phyloP scores from a whole-genome alignment of 2,888 invertebrate species.

The Diadromus collaris region DNA sequence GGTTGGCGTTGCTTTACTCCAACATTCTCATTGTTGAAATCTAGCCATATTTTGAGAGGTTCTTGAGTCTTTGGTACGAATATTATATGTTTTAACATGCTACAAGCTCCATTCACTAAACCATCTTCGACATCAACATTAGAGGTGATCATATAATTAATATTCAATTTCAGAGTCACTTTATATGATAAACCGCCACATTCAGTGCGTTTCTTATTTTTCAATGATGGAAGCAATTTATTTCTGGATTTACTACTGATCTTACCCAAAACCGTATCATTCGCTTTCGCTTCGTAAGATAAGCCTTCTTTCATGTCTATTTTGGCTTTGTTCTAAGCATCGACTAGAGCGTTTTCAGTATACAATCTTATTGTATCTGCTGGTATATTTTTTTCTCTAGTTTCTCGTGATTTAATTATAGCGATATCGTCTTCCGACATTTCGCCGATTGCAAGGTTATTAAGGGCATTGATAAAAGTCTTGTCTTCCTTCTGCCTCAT shows the following conservation, averaged over 20 bases:
- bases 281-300: conserved; percentile 39
- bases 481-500: conserved; percentile 70
- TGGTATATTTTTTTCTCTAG: conserved; percentile 45
- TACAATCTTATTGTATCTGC: conserved; percentile 35
- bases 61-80: conserved; percentile 1
- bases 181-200: conserved; percentile 63
- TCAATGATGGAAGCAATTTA: conserved; percentile 46
- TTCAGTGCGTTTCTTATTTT: conserved; percentile 60
- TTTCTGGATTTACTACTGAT: conserved; percentile 33
- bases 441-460: conserved; percentile 55
- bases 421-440: conserved; percentile 64
- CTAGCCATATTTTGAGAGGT: conserved; percentile 45
- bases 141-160: conserved; percentile 60
- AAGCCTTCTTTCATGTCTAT: background rate
- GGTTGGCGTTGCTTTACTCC: conserved; percentile 42
- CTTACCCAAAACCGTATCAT: conserved; percentile 52
- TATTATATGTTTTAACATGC: conserved; percentile 2
- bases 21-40: conserved; percentile 58
- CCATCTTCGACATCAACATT: conserved; percentile 25
- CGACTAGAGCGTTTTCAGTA: background rate
- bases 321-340: background rate
- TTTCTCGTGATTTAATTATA: conserved; percentile 58
- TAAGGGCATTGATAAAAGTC: conserved; percentile 66
- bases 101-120: conserved; percentile 18
- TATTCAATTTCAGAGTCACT: conserved; percentile 63